These are phyloP conservation scores for Tinea trinotella DNA, from an alignment of 2,888 invertebrate species.

Conservation along the genomic window DNA sequence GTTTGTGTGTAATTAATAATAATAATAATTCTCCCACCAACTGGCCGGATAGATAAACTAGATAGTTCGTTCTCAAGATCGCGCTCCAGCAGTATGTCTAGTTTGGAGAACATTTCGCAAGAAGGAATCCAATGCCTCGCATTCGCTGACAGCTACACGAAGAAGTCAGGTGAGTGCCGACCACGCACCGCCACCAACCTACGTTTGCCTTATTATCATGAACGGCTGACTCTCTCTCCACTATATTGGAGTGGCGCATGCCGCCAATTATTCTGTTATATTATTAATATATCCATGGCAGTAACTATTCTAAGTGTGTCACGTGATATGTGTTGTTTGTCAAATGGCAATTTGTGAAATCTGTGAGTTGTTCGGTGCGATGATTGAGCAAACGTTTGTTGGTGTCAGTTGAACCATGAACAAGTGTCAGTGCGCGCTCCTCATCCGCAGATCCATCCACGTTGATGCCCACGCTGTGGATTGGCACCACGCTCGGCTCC, in stretches of 20 bases:
- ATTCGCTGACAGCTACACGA: constrained; percentile 95
- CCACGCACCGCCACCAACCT: no score
- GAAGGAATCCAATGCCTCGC: constrained; percentile 97
- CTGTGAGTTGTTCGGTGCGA: no score
- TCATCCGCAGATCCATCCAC: constrained; percentile 80
- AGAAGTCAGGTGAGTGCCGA: constrained; percentile 85
- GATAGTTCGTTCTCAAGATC: constrained; percentile 97
- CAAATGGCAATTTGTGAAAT: no score
- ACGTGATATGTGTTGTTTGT: no score
- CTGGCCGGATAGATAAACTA: constrained; percentile 92
- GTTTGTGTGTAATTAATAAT: not conserved
- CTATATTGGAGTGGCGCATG: constrained; percentile 1
- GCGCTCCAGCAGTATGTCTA: constrained; percentile 97
- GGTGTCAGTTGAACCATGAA: no score
- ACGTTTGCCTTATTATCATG: no score
- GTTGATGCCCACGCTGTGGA: constrained; percentile 93
- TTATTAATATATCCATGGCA: no score
- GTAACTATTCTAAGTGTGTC: no score
- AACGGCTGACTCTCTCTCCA: not conserved
- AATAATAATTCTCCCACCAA: constrained; percentile 26
- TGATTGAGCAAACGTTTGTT: no score
- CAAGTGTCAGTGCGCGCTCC: no score
- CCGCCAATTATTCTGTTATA: not conserved
- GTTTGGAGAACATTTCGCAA: constrained; percentile 95
- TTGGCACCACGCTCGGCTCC: constrained; percentile 97